phyloP scores from a whole-genome alignment of 1,140 invertebrate species.

The Bombus cullumanus region DNA sequence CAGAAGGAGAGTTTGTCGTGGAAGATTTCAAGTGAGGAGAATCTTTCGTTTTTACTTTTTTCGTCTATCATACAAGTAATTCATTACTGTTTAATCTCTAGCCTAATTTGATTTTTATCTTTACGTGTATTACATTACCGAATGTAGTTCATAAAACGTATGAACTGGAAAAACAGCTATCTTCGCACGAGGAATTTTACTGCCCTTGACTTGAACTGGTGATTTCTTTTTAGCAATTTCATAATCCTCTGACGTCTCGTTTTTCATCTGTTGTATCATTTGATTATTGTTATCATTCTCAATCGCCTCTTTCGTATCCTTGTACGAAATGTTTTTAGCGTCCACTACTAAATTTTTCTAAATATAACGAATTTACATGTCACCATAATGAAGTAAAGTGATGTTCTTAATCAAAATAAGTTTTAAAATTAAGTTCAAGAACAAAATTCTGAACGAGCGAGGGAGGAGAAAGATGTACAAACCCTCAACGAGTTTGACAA shows the following conservation, averaged over 20 bases:
- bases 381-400: not conserved
- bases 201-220: conserved; percentile 12
- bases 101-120: no score
- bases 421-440: not conserved
- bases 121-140: conserved; percentile 4
- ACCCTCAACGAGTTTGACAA: conserved; percentile 4
- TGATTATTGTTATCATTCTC: not conserved
- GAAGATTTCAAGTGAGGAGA: not conserved
- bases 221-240: not conserved
- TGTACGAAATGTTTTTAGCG: not conserved
- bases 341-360: conserved; percentile 7
- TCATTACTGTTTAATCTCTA: not conserved
- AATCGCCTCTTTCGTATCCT: not conserved
- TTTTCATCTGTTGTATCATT: not conserved
- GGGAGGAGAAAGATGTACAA: not conserved
- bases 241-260: not conserved
- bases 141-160: conserved; percentile 4
- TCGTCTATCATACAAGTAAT: conserved; percentile 1
- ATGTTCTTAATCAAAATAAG: not conserved
- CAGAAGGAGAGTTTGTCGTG: not conserved
- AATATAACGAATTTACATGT: not conserved
- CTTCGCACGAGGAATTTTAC: conserved; percentile 58
- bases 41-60: conserved; percentile 1
- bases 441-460: no score
- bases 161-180: not conserved